Percentiles rank a stretch among this genome's conserved stretches.
phyloP scores from a whole-genome alignment of 2,113 vertebrate species.

The Dendropsophus ebraccatus region DNA sequence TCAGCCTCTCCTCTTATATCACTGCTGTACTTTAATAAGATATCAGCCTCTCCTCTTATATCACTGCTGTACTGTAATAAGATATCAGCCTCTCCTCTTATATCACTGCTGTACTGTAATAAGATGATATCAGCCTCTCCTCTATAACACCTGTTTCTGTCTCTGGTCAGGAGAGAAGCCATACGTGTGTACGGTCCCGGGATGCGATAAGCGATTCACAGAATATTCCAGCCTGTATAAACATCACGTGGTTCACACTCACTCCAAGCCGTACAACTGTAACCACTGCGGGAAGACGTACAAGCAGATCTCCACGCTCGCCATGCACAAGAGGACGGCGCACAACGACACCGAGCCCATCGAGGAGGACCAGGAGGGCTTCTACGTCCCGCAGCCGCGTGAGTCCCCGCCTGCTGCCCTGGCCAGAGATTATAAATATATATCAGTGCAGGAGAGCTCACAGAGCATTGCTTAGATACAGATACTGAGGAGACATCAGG shows the following conservation, averaged over 20 bases:
- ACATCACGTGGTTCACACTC: slow-evolving; percentile 97
- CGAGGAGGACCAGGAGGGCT: slow-evolving; percentile 94
- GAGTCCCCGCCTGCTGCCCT: slow-evolving; percentile 55
- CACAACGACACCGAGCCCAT: slow-evolving; percentile 98
- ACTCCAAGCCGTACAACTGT: slow-evolving; percentile 98
- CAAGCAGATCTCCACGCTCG: slow-evolving; percentile 97
- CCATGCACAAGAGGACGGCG: slow-evolving; percentile 97
- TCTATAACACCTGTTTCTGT: background rate
- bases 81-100: no score
- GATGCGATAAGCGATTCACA: slow-evolving; percentile 98
- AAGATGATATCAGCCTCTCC: background rate
- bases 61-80: no score
- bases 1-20: no score
- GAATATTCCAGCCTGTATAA: slow-evolving; percentile 99
- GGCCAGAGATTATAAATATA: no score
- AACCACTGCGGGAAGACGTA: slow-evolving; percentile 99
- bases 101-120: no score
- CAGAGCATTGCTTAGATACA: no score
- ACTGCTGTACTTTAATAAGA: no score
- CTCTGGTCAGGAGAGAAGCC: slow-evolving; percentile 89
- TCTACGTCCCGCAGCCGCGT: slow-evolving; percentile 95
- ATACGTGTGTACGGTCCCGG: slow-evolving; percentile 97
- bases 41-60: no score
- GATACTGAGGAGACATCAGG: no score
- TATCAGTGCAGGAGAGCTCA: no score